These are phyloP conservation scores for Hylomyscus alleni DNA, from an alignment of 2,797 vertebrate species.

Conservation along the genomic window DNA sequence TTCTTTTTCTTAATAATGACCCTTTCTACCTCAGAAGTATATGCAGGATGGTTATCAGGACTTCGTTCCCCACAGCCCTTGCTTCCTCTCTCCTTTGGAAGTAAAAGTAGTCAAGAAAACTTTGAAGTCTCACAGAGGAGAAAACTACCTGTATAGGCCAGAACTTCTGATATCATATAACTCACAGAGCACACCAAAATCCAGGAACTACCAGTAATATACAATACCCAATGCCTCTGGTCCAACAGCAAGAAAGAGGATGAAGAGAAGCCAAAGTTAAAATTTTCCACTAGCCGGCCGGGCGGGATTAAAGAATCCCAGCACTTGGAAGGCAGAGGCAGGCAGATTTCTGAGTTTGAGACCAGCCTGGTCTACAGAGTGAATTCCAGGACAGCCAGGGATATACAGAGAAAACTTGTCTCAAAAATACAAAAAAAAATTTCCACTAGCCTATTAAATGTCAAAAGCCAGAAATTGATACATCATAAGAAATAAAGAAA, in stretches of 20 bases:
- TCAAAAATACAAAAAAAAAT: too few relatives aligned
- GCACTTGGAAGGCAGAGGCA: too few relatives aligned
- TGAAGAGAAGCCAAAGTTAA: not conserved
- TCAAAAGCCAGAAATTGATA: not conserved
- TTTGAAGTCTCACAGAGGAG: not conserved
- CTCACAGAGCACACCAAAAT: not conserved
- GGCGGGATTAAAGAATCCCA: too few relatives aligned
- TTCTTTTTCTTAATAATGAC: not conserved
- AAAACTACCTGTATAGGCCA: not conserved
- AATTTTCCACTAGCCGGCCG: not conserved
- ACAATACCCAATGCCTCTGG: not conserved
- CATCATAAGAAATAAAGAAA: slow-evolving; percentile 50
- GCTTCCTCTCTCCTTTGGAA: not conserved
- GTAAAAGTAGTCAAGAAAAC: not conserved
- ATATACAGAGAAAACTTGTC: too few relatives aligned
- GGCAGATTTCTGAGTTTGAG: too few relatives aligned
- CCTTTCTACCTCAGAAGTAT: not conserved
- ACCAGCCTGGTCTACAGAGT: too few relatives aligned
- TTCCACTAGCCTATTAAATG: not conserved
- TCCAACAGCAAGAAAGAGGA: not conserved
- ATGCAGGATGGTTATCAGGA: not conserved
- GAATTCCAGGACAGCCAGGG: too few relatives aligned
- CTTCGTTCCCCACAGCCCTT: too few relatives aligned
- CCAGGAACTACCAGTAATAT: not conserved
- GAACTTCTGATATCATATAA: not conserved